phyloP scores from a whole-genome alignment of 2,888 invertebrate genomes.

The Tigriopus californicus region DNA sequence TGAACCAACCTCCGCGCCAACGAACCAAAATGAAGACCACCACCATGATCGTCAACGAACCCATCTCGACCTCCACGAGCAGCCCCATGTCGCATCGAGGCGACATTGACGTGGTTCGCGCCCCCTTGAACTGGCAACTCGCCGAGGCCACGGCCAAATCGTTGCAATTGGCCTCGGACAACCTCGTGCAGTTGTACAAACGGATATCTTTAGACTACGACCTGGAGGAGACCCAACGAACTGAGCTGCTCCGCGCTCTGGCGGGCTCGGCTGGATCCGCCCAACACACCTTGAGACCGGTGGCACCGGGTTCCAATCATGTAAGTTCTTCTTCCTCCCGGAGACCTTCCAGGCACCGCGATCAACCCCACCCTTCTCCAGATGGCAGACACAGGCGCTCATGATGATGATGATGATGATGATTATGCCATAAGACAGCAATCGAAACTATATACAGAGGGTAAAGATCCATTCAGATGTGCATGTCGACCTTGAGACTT shows the following conservation, averaged over 20 bases:
- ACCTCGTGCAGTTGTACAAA: constrained; percentile 49
- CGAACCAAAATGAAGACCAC: constrained; percentile 15
- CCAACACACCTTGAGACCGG: background rate
- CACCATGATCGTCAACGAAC: constrained; percentile 11
- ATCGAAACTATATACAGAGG: too few species aligned
- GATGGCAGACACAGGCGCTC: too few species aligned
- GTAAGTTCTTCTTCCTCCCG: too few species aligned
- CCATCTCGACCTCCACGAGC: background rate
- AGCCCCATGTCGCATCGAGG: background rate
- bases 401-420: too few species aligned
- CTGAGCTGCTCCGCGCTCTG: background rate
- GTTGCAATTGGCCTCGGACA: constrained; percentile 31
- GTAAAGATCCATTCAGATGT: too few species aligned
- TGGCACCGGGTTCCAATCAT: too few species aligned
- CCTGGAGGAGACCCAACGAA: constrained; percentile 19
- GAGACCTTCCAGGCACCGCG: too few species aligned
- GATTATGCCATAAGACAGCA: too few species aligned
- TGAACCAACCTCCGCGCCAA: background rate
- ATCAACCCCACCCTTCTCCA: too few species aligned
- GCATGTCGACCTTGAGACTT: too few species aligned
- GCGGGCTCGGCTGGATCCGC: background rate
- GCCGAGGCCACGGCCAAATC: constrained; percentile 25
- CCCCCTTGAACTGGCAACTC: constrained; percentile 9
- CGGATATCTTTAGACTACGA: constrained; percentile 39
- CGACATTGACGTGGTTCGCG: background rate